These are phyloP conservation scores for Dendronephthya gigantea DNA, from an alignment of 64 coral and sea anemone genomes.

Conservation along the genomic window DNA sequence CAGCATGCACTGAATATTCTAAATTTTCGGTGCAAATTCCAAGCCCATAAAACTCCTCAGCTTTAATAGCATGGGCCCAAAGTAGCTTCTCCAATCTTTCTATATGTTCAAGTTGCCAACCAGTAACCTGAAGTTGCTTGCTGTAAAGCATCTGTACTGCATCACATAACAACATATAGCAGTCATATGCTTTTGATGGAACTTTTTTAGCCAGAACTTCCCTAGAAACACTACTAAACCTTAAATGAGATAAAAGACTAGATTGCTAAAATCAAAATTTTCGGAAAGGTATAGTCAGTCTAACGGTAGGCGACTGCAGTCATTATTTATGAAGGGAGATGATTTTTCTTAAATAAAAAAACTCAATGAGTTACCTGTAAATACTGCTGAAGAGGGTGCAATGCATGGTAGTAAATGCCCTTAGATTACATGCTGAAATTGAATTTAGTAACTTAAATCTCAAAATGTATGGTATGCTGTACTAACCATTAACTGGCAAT, in stretches of 20 bases:
- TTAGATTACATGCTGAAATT: too few relatives aligned
- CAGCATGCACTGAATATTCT: conserved; percentile 40
- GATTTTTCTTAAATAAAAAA: too few relatives aligned
- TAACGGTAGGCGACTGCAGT: too few relatives aligned
- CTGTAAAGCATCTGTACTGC: conserved; percentile 44
- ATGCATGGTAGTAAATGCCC: too few relatives aligned
- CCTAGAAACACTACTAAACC: conserved; percentile 39
- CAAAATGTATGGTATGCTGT: too few relatives aligned
- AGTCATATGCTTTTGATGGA: conserved; percentile 46
- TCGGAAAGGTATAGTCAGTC: too few relatives aligned
- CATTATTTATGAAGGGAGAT: too few relatives aligned
- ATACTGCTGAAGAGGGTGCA: too few relatives aligned
- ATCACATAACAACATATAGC: conserved; percentile 46
- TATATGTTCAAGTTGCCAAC: conserved; percentile 35
- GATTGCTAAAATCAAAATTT: neutral
- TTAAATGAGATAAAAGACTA: neutral
- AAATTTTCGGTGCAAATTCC: conserved; percentile 49
- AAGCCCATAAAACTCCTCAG: conserved; percentile 55
- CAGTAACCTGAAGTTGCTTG: conserved; percentile 4
- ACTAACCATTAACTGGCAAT: too few relatives aligned
- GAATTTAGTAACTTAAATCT: too few relatives aligned
- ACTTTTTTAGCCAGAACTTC: conserved; percentile 51
- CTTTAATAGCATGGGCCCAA: conserved; percentile 44
- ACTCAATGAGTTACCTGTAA: too few relatives aligned
- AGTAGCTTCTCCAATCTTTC: conserved; percentile 21